Base-by-base conservation (phyloP, 2,888 invertebrate genomes). In the Sinelater perroti region DNA sequence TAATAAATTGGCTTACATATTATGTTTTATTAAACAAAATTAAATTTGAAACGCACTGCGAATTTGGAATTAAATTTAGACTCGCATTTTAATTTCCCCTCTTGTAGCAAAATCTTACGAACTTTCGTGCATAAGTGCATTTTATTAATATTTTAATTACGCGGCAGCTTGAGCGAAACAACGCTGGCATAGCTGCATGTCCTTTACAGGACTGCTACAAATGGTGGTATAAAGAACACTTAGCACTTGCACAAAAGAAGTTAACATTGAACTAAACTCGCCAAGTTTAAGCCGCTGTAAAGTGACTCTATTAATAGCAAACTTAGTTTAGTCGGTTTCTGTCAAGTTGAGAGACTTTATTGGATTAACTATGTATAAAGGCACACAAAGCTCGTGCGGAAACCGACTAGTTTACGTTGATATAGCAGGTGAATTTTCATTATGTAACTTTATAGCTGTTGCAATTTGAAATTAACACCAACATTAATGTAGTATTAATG, bases 311-410 rank as follows among this genome's bases (percentile, higher is more conserved):
- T 26, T 49, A 49, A 36, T 49, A 28, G 38, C 38, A 36, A 49
- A 49, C 38, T 49, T 51, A 51, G 51, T 51, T 51, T 51, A 28
- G 21, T 18, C 13, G 40, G 51, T 51, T 30, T 51, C 40, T 30
- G 21, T 51, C n/a, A 30, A 40, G 38, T 21, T 28, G 16, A 30
- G 51, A 40, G 38, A 38, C 17, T 40, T 51, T 30, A 51, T 40
- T 51, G 51, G 21, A 51, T 51, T 51, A 44, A 44, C 44, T 40
- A 51, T 40, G 31, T 51, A 51, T 42, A 28, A 21, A 51, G 38
- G 28, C 20, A 40, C 18, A 40, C 28, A 51, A 51, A 20, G 31
- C 40, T 51, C 11, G 42, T 26, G 13, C 14, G 28, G 21, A 13
- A 10, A 20, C 18, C 6, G n/a, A 51, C 18, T 30, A 16, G 30